phyloP scores from a whole-genome alignment of 2,888 invertebrate species.

The Plebejus anna region DNA sequence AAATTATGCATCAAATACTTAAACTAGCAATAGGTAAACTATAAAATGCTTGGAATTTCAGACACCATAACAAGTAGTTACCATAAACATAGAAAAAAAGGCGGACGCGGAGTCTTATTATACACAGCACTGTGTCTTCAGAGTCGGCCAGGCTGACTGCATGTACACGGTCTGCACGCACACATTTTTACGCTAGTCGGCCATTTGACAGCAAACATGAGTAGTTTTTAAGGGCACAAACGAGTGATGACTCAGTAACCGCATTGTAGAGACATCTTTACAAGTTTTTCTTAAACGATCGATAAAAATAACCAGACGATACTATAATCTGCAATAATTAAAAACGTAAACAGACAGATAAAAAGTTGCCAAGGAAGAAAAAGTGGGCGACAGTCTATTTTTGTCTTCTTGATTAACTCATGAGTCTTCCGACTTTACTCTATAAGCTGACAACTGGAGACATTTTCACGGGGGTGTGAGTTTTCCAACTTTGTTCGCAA shows the following conservation, averaged over 20 bases:
- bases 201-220: too few relatives aligned
- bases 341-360: not conserved
- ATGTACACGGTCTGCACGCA: too few relatives aligned
- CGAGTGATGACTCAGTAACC: not conserved
- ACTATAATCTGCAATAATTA: not conserved
- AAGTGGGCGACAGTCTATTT: not conserved
- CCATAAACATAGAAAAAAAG: not conserved
- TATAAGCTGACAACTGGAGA: not conserved
- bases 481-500: not conserved
- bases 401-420: not conserved
- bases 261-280: not conserved
- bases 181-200: too few relatives aligned
- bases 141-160: too few relatives aligned
- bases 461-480: not conserved
- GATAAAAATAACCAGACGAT: slow-evolving; percentile 1
- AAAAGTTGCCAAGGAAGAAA: not conserved
- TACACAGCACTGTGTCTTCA: too few relatives aligned
- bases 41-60: not conserved
- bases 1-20: not conserved
- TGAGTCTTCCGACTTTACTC: not conserved
- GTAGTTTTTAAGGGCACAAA: not conserved
- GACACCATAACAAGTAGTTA: not conserved
- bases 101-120: too few relatives aligned
- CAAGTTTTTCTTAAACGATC: not conserved
- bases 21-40: not conserved